Evolutionary conservation across 2,113 vertebrate genomes (phyloP), one percentile per base, ranked within the genome.

Genomic region (Gadus macrocephalus): DNA sequence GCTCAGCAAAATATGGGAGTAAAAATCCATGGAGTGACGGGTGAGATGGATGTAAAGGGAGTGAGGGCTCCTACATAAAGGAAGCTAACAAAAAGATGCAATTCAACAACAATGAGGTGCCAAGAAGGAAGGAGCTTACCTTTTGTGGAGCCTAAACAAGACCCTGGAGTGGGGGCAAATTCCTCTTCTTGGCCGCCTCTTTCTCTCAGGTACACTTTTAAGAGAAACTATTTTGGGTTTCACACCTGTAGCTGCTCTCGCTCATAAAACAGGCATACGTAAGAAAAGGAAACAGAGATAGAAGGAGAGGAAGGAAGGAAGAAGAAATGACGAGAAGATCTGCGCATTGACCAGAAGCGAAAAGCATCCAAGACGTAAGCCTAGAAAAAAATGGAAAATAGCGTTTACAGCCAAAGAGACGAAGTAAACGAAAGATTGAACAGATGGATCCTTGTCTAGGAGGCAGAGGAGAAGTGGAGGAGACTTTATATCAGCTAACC

Each of bases 401-500:
- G 2, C 63, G 15, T 70, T 68, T 60, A 62, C 69, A 69, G 74
- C 7, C 73, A 77, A 77, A 58, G 64, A 19, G 35, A 63, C 74
- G 17, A 62, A 74, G 65, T 72, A 66, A 84, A 82, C 69, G 74
- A 73, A 67, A 58, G 65, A 64, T 70, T 64, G 27, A 55, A 67
- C 68, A 85, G 76, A 84, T 70, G 64, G 64, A 61, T 75, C 87
- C 85, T 89, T 88, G 25, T 76, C 83, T 72, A 68, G 75, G 62
- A 87, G 79, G 83, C 68, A 79, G 75, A 84, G 67, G 75, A 84
- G 67, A 71, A 79, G 70, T 67, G 76, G 78, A 76, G 80, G 74
- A 75, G 71, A 42, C 69, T 81, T 77, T 83, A 78, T 82, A 89
- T 89, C 82, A 85, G 75, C 85, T 80, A 88, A 89, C 85, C 88